A percentile compares a stretch with the other conserved stretches of the same genome.
Conservation (phyloP, 2,113 vertebrate genomes). For the Erythrolamprus reginae region DNA sequence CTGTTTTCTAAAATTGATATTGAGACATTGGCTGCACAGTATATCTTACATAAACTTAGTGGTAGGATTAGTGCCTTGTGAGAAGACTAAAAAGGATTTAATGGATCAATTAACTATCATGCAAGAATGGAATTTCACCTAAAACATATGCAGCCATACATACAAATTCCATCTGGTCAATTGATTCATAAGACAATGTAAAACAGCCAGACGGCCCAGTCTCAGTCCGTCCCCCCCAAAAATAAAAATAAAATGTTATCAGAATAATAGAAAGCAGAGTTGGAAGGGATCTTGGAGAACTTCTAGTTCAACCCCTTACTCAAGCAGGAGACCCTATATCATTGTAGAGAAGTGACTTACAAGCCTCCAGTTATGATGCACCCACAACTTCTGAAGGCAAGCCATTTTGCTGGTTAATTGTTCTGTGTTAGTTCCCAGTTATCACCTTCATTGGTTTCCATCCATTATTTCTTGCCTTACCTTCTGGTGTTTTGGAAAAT, state of each 20-base stretch:
- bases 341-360: neutral
- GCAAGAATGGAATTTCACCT: neutral
- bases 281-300: neutral
- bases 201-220: neutral
- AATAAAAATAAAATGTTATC: neutral
- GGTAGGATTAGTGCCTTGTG: neutral
- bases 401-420: neutral
- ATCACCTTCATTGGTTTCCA: neutral
- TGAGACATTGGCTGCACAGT: neutral
- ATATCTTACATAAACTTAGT: neutral
- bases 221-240: too few relatives aligned
- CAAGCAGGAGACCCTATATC: neutral
- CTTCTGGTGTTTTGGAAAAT: neutral
- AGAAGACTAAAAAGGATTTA: neutral
- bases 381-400: neutral
- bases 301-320: neutral
- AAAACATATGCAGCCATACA: neutral
- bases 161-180: neutral
- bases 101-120: neutral
- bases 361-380: neutral
- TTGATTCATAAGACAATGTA: neutral
- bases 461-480: neutral
- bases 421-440: neutral
- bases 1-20: neutral
- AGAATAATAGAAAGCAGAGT: neutral